phyloP scores from a whole-genome alignment of 2,888 invertebrate species.

The Phyllotreta cruciferae region DNA sequence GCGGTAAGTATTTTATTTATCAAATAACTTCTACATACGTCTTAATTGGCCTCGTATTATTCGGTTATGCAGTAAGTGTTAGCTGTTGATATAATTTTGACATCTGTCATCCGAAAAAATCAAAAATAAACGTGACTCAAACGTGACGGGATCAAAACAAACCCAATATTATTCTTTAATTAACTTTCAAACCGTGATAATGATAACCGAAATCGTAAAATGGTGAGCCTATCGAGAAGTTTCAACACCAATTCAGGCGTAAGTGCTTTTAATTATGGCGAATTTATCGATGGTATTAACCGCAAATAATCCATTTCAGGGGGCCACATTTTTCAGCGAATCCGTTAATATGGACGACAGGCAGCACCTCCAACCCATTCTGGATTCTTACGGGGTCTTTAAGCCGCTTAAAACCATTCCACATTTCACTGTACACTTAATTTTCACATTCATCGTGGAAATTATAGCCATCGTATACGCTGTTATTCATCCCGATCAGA shows the following conservation, averaged over 20 bases:
- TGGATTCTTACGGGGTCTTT: conserved; percentile 57
- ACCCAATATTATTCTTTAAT: neutral
- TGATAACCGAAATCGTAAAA: conserved; percentile 26
- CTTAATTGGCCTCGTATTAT: too few species aligned
- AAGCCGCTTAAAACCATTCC: conserved; percentile 55
- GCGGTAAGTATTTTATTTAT: too few species aligned
- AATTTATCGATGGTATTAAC: conserved; percentile 49
- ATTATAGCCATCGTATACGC: conserved; percentile 56
- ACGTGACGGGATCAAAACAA: too few species aligned
- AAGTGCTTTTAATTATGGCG: conserved; percentile 38
- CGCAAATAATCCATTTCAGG: conserved; percentile 50
- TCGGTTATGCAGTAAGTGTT: too few species aligned
- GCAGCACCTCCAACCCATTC: conserved; percentile 55
- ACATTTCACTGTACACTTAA: conserved; percentile 52
- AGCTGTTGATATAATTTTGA: neutral
- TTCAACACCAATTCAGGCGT: conserved; percentile 53
- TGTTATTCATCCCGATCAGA: conserved; percentile 55
- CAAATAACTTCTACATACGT: too few species aligned
- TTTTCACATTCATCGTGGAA: conserved; percentile 53
- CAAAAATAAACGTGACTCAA: too few species aligned
- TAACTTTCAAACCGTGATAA: neutral
- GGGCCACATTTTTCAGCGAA: conserved; percentile 60
- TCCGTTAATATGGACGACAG: conserved; percentile 57
- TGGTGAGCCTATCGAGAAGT: conserved; percentile 54
- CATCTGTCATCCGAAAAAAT: too few species aligned